Conservation (phyloP, 1,140 invertebrate species). For the Drosophila erecta region DNA sequence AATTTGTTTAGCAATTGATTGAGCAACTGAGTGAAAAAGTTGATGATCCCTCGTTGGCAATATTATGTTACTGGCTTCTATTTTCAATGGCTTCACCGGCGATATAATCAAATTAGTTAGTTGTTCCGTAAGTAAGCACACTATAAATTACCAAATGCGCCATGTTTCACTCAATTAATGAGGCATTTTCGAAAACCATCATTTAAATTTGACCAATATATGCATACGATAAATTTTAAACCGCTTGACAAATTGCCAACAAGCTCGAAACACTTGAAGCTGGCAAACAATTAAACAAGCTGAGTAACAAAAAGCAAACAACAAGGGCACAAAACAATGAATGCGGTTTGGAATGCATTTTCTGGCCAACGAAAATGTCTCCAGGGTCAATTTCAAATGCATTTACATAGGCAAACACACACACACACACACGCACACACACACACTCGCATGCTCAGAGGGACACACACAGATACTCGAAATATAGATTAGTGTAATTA, state of each 20-base stretch:
- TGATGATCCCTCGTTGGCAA: neutral
- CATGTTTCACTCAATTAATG: slow-evolving; percentile 9
- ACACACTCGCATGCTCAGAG: slow-evolving; percentile 5
- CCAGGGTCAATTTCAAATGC: slow-evolving; percentile 77
- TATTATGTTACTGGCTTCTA: neutral
- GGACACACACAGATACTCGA: slow-evolving; percentile 12
- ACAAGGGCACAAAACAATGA: slow-evolving; percentile 54
- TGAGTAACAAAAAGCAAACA: slow-evolving; percentile 38
- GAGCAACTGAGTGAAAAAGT: slow-evolving; percentile 3
- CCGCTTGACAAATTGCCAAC: slow-evolving; percentile 10
- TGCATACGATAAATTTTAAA: slow-evolving; percentile 18
- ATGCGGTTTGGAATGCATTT: slow-evolving; percentile 56
- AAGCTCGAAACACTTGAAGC: slow-evolving; percentile 36
- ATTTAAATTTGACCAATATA: slow-evolving; percentile 3
- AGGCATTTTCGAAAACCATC: slow-evolving; percentile 15
- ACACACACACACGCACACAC: slow-evolving; percentile 15
- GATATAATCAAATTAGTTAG: slow-evolving; percentile 4
- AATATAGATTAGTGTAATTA: slow-evolving; percentile 78
- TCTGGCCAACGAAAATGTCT: slow-evolving; percentile 60
- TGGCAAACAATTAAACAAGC: slow-evolving; percentile 57
- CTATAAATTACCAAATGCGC: slow-evolving; percentile 1
- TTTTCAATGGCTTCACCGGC: neutral
- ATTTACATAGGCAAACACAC: slow-evolving; percentile 46
- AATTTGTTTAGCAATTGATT: slow-evolving; percentile 38
- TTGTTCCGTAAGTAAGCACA: neutral